Conservation (phyloP, 2,888 invertebrate genomes). For the Pterostichus madidus region DNA sequence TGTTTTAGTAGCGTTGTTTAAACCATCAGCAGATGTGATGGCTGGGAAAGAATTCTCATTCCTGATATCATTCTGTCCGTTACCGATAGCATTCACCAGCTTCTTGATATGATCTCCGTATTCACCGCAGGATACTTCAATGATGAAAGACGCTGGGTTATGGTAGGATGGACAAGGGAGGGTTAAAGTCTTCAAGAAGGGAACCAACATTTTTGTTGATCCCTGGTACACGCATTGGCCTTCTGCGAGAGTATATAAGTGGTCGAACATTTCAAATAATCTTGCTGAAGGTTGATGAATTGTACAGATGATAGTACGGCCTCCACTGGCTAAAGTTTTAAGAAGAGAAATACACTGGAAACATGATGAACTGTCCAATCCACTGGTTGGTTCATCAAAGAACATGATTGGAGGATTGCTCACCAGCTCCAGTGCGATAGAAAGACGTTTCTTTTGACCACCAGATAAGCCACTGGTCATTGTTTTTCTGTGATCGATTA, state of each 20-base stretch:
- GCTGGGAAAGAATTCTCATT: constrained; percentile 85
- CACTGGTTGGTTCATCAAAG: constrained; percentile 98
- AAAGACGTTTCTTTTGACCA: constrained; percentile 96
- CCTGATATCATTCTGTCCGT: constrained; percentile 90
- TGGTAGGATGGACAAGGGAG: constrained; percentile 97
- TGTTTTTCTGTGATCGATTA: constrained; percentile 92
- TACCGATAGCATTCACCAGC: constrained; percentile 90
- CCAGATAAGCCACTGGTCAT: constrained; percentile 96
- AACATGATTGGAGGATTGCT: constrained; percentile 99
- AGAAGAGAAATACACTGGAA: constrained; percentile 95
- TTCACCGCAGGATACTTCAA: constrained; percentile 98
- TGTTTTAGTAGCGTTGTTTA: constrained; percentile 77
- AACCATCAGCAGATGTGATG: constrained; percentile 75
- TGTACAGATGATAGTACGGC: constrained; percentile 96
- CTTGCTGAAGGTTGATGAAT: constrained; percentile 98
- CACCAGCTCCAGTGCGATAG: constrained; percentile 95
- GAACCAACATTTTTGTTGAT: constrained; percentile 90
- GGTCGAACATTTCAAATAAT: constrained; percentile 97
- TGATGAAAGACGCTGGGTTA: constrained; percentile 97
- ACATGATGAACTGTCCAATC: constrained; percentile 96
- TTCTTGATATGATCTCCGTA: constrained; percentile 94
- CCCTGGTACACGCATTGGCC: constrained; percentile 98
- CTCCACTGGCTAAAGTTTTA: constrained; percentile 93
- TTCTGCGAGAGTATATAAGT: constrained; percentile 95
- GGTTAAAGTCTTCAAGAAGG: constrained; percentile 88